Evolutionary conservation across 2,113 vertebrate genomes (phyloP), one percentile per base, ranked within the genome.

Genomic region (Cottus gobio): DNA sequence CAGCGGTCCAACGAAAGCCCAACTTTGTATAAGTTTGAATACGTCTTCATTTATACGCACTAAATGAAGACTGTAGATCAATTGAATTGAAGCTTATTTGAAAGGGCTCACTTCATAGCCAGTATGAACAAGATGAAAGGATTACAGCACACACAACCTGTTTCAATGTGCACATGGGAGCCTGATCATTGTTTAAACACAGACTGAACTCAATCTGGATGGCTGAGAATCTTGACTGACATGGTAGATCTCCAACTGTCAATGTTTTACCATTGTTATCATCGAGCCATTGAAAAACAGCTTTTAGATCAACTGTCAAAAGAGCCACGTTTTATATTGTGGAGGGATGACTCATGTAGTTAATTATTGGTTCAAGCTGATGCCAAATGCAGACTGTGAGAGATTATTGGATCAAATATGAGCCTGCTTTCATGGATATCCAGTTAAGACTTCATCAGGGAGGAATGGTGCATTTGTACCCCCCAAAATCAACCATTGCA

Each of bases 371-470:
- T 22, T 71, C 1, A 61, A 37, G 8, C 7, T 46, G 10, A 48
- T 50, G 61, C 50, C 73, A 75, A 60, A 71, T 67, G 18, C 3
- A 60, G 16, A 42, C 16, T 0, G 5, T 0, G 26, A 0, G 34
- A 75, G 60, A 71, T 74, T 50, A 70, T 4, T 8, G 28, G n/a
- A 76, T 9, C 2, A 24, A 64, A 50, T 11, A 13, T 28, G 3
- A 26, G 16, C 39, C 16, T 48, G 70, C 22, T 74, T 50, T 80
- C 26, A 71, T 66, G 52, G 61, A 26, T 26, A 71, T n/a, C 16
- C 11, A n/a, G 2, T 30, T 5, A 80, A 71, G 61, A 48, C 30
- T 2, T 70, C 37, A 78, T 44, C 26, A n/a, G 20, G 5, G 30
- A 34, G 75, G 11, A 57, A n/a, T 37, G 16, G 7, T 73, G 70